Percentiles rank a stretch among this genome's conserved stretches.
phyloP scores from a whole-genome alignment of 1,140 invertebrate genomes.

The Temnothorax curvispinosus region DNA sequence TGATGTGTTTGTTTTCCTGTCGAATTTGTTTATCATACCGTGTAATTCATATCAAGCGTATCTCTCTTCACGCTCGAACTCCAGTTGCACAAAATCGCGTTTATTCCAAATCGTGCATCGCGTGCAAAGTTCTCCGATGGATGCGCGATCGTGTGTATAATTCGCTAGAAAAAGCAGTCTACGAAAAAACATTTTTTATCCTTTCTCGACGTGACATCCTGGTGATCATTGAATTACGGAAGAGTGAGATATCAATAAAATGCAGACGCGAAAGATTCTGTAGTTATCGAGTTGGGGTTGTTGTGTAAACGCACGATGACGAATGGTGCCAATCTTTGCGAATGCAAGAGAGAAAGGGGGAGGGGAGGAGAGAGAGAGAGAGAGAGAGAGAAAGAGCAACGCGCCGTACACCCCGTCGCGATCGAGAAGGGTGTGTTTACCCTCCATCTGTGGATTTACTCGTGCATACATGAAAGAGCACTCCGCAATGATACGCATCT shows the following conservation, averaged over 20 bases:
- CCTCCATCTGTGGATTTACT: constrained; percentile 79
- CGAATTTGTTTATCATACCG: constrained; percentile 19
- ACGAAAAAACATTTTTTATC: not conserved
- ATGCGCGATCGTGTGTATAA: constrained; percentile 8
- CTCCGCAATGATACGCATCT: constrained; percentile 73
- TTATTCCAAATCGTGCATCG: constrained; percentile 35
- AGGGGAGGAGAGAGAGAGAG: not conserved
- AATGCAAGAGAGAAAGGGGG: constrained; percentile 34
- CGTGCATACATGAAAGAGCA: constrained; percentile 80
- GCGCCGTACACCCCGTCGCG: constrained; percentile 18
- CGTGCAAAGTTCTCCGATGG: not conserved
- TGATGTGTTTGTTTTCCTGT: not conserved
- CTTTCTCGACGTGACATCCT: not conserved
- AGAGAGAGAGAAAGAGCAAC: constrained; percentile 31
- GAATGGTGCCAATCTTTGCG: constrained; percentile 64
- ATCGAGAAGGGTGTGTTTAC: constrained; percentile 70
- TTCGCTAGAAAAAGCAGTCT: constrained; percentile 4
- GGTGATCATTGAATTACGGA: constrained; percentile 34
- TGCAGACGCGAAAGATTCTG: constrained; percentile 38
- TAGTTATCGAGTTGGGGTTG: constrained; percentile 31
- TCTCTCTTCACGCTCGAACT: constrained; percentile 51
- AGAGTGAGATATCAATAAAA: constrained; percentile 62
- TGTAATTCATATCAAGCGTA: constrained; percentile 31
- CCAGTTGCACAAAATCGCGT: constrained; percentile 31
- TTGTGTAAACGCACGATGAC: constrained; percentile 64